A percentile compares a stretch with the other conserved stretches of the same genome.
Evolutionary conservation across 2,797 vertebrate species (phyloP).

Genomic region (Diceros bicornis): DNA sequence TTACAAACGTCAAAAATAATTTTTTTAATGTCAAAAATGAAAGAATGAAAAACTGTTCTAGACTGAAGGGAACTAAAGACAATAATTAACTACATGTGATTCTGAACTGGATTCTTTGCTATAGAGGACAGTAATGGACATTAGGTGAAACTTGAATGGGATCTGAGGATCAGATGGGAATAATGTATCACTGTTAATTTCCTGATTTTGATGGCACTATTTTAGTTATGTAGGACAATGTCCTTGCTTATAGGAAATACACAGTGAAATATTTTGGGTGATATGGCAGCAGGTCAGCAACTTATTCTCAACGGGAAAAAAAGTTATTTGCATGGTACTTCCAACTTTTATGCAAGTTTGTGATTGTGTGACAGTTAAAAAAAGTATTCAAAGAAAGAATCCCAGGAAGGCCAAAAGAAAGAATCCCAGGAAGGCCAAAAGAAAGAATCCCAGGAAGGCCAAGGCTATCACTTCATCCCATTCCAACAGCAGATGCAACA

Average conservation of each 20-base stretch:
- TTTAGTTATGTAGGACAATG: not conserved
- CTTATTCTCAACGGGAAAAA: not conserved
- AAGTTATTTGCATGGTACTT: not conserved
- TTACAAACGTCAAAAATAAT: not conserved
- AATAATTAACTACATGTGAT: not conserved
- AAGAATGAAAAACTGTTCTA: not conserved
- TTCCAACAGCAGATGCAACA: not conserved
- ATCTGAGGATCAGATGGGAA: not conserved
- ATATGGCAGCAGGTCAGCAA: not conserved
- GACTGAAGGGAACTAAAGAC: not conserved
- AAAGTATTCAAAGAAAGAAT: not conserved
- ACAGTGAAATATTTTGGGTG: not conserved
- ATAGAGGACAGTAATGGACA: not conserved
- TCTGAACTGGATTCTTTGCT: not conserved
- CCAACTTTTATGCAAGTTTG: conserved; percentile 11
- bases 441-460: not conserved
- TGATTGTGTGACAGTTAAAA: not conserved
- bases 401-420: not conserved
- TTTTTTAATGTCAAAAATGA: conserved; percentile 45
- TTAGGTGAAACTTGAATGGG: not conserved
- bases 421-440: not conserved
- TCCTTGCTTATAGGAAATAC: conserved; percentile 20
- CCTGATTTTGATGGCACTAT: not conserved
- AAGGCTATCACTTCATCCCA: not conserved
- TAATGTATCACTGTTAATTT: not conserved